These are phyloP conservation scores for Thymelicus acteon DNA, from an alignment of 2,888 invertebrate species.

Conservation along the genomic window DNA sequence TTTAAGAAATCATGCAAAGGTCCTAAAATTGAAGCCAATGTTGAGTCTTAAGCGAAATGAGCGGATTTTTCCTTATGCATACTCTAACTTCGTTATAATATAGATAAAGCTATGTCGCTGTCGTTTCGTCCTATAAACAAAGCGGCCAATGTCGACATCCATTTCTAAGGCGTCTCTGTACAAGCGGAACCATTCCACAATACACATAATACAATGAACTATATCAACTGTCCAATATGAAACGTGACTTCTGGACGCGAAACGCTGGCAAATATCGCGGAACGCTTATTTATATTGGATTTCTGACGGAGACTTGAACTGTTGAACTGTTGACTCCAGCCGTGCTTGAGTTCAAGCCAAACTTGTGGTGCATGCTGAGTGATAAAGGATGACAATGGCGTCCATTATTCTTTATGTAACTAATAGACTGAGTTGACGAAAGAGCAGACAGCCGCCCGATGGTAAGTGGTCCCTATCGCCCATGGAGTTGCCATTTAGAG, in stretches of 20 bases:
- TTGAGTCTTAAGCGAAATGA: no score
- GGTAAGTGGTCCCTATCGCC: no score
- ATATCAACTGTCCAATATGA: conserved; percentile 48
- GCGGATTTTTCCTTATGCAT: no score
- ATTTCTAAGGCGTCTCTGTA: conserved; percentile 1
- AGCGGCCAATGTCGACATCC: not conserved
- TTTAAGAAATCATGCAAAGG: no score
- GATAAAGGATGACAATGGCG: no score
- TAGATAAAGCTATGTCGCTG: not conserved
- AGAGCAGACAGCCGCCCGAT: no score
- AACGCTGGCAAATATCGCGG: conserved; percentile 31
- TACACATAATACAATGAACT: conserved; percentile 31
- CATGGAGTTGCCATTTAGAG: no score
- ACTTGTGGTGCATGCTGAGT: no score
- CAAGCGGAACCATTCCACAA: conserved; percentile 14
- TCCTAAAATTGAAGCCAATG: no score
- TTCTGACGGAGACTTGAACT: not conserved
- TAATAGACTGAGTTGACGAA: no score
- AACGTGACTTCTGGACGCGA: conserved; percentile 47
- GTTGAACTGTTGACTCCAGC: not conserved
- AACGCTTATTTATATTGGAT: conserved; percentile 38
- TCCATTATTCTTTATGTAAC: no score
- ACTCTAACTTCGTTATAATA: not conserved
- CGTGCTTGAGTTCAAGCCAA: not conserved
- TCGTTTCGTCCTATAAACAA: no score